Conservation (phyloP, 2,888 invertebrate species). For the Thecocarcelia acutangulata region DNA sequence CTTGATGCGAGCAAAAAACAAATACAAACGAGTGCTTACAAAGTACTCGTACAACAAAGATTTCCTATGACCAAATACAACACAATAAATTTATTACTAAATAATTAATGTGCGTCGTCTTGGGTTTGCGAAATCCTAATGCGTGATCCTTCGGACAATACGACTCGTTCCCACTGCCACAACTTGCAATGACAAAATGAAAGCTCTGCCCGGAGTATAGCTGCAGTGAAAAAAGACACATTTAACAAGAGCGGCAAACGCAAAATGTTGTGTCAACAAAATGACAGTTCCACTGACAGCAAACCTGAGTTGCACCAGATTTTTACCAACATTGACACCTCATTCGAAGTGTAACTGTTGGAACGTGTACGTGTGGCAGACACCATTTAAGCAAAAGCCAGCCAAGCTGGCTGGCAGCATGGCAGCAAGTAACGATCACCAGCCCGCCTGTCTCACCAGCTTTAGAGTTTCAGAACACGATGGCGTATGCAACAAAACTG, state of each 20-base stretch:
- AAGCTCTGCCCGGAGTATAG: slow-evolving; percentile 5
- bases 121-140: slow-evolving; percentile 42
- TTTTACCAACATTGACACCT: slow-evolving; percentile 66
- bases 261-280: slow-evolving; percentile 66
- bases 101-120: slow-evolving; percentile 72
- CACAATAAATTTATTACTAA: slow-evolving; percentile 69
- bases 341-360: slow-evolving; percentile 50
- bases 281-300: slow-evolving; percentile 68
- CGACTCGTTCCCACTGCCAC: background rate
- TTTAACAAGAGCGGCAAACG: slow-evolving; percentile 62
- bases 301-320: slow-evolving; percentile 69
- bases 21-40: slow-evolving; percentile 44
- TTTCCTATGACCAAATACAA: slow-evolving; percentile 51
- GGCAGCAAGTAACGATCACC: slow-evolving; percentile 8
- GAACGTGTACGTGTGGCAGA: slow-evolving; percentile 50
- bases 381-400: slow-evolving; percentile 17
- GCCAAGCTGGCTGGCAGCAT: slow-evolving; percentile 21
- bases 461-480: background rate
- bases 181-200: slow-evolving; percentile 19
- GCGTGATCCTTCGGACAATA: slow-evolving; percentile 56
- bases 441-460: slow-evolving; percentile 22
- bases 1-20: slow-evolving; percentile 13
- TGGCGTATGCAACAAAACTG: slow-evolving; percentile 9
- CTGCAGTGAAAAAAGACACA: slow-evolving; percentile 10
- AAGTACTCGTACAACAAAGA: background rate